A percentile compares a stretch with the other conserved stretches of the same genome.
Conservation (phyloP, 2,888 invertebrate genomes). For the Eucera pruinosa region DNA sequence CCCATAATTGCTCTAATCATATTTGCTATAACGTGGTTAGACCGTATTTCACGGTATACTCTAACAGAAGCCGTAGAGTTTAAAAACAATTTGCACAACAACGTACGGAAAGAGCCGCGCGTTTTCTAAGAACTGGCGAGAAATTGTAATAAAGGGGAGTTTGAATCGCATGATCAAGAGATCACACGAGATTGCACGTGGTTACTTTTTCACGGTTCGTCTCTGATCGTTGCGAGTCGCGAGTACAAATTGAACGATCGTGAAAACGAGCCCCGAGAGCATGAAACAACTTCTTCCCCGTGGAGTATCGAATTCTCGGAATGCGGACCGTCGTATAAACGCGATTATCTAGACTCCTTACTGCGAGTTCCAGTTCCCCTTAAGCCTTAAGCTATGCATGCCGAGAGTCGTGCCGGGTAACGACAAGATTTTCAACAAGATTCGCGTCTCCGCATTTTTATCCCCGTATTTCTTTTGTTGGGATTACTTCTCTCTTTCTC, state of each 20-base stretch:
- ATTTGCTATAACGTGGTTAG: too few relatives aligned
- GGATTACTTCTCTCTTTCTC: background rate
- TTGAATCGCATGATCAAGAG: background rate
- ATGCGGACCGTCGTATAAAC: constrained; percentile 72
- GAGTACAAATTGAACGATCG: constrained; percentile 63
- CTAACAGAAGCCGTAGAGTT: too few relatives aligned
- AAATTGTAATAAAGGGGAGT: background rate
- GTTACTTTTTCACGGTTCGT: constrained; percentile 18
- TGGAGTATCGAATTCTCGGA: constrained; percentile 73
- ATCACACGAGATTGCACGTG: constrained; percentile 1
- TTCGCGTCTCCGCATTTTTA: constrained; percentile 21
- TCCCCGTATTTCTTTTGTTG: background rate
- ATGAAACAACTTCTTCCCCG: constrained; percentile 50
- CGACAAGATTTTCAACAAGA: constrained; percentile 63
- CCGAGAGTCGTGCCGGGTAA: constrained; percentile 33
- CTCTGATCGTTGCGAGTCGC: constrained; percentile 33
- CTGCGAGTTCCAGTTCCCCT: constrained; percentile 70
- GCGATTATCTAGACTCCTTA: constrained; percentile 66
- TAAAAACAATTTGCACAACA: too few relatives aligned
- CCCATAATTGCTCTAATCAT: too few relatives aligned
- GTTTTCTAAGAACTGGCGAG: background rate
- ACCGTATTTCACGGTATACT: too few relatives aligned
- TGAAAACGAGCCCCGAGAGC: constrained; percentile 42
- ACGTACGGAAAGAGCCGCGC: background rate
- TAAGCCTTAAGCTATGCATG: constrained; percentile 62